A percentile compares a stretch with the other conserved stretches of the same genome.
Conservation (phyloP, 2,888 invertebrate species). For the Odontothrips loti region DNA sequence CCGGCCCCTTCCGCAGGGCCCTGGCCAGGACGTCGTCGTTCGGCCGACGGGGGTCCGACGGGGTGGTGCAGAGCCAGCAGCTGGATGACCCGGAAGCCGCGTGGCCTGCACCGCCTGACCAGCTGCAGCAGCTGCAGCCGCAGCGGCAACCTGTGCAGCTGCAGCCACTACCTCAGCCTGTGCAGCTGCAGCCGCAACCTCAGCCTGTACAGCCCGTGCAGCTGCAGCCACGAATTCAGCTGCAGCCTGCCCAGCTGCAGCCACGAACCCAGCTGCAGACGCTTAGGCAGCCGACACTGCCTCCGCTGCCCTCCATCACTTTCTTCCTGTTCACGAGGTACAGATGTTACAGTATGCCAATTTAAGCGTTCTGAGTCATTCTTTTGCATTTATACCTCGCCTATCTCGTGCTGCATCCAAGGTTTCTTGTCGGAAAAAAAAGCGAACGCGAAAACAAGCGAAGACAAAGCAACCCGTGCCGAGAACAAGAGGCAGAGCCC, state of each 20-base stretch:
- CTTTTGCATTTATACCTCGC: neutral
- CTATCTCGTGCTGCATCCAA: neutral
- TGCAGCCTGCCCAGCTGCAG: neutral
- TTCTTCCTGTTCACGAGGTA: slow-evolving; percentile 11
- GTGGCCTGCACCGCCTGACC: neutral
- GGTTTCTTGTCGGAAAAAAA: no score
- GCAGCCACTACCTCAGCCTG: neutral
- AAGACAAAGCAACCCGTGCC: no score
- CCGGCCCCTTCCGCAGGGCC: neutral
- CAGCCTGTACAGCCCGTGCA: neutral
- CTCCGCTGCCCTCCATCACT: neutral
- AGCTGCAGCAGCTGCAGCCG: neutral
- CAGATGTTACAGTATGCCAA: no score
- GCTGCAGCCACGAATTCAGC: neutral
- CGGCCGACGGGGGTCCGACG: neutral
- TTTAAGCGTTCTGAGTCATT: no score
- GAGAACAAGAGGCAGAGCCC: no score
- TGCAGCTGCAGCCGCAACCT: neutral
- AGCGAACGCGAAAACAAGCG: no score
- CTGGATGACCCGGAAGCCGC: neutral
- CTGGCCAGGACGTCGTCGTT: neutral
- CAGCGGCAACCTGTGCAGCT: neutral
- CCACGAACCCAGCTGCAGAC: neutral
- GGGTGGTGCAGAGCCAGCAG: neutral
- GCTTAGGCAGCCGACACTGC: neutral